Base-by-base conservation (phyloP, 2,113 vertebrate species). In the Serilophus lunatus region DNA sequence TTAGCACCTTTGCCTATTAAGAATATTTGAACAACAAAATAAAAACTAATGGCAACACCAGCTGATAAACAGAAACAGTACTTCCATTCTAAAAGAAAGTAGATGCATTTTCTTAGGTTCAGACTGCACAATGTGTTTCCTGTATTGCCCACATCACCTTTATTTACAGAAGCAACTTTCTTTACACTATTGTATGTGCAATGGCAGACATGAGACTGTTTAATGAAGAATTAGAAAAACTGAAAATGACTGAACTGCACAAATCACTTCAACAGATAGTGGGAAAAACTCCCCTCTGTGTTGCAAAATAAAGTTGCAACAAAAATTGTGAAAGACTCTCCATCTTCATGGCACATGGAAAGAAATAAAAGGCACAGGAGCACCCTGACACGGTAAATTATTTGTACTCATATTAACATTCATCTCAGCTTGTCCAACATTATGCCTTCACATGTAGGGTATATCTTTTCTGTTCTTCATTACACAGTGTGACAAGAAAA, bases 11-110 rank as follows among this genome's bases (percentile, higher is more conserved):
- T 84, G 53, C 56, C 70, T 94, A 65, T 88, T 93, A 93, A 93
- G 50, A 92, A 18, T 50, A 87, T 65, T 64, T 71, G 29, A 92
- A 96, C 24, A 90, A 87, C 93, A 93, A 96, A 97, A 96, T 72
- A 94, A 93, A 93, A 96, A 91, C 80, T 78, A 93, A 92, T 16
- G 23, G 23, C 57, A 93, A 50, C 12, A 45, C 65, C 82, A 92
- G 60, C 83, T 97, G 86, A 14, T 24, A 78, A 85, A 85, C 35
- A 87, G 88, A 93, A 93, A 71, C 16, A 77, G 28, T 20, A 74
- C 49, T 60, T 90, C 20, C 59, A 24, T 85, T 96, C 96, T 25
- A 35, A 96, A 93, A 93, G 61, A 44, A 94, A 95, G 20, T 18
- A 94, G 80, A 84, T 31, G 7, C 36, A 59, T 36, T 54, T 78